Evolutionary conservation across 2,888 invertebrate species (phyloP).

Genomic region (Pandemis corylana): DNA sequence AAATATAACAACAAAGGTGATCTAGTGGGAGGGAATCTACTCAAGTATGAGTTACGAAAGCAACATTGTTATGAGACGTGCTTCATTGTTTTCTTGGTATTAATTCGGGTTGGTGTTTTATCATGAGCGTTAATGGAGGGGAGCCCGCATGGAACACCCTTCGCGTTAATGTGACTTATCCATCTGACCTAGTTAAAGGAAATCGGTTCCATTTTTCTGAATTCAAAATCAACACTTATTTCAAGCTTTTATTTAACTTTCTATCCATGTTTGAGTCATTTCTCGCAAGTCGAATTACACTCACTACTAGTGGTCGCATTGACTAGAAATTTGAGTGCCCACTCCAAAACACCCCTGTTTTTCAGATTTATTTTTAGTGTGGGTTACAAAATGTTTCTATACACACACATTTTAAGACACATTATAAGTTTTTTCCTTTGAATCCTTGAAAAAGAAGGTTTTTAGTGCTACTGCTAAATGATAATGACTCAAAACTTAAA

Average conservation of each 20-base stretch:
- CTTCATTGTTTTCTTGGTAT: slow-evolving; percentile 37
- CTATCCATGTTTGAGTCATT: no score
- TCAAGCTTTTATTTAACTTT: no score
- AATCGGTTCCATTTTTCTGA: background rate
- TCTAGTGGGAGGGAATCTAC: slow-evolving; percentile 28
- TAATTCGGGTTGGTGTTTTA: slow-evolving; percentile 37
- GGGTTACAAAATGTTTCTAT: no score
- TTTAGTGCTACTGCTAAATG: no score
- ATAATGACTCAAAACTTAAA: background rate
- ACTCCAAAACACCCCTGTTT: no score
- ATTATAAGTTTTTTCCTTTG: no score
- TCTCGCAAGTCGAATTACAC: no score
- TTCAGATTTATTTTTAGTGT: no score
- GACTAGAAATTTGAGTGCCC: no score
- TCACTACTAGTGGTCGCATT: no score
- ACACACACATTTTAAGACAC: no score
- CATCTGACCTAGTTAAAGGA: background rate
- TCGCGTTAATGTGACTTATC: background rate
- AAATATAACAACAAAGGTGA: slow-evolving; percentile 36
- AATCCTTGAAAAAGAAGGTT: no score
- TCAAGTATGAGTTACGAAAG: slow-evolving; percentile 29
- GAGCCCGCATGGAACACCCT: slow-evolving; percentile 5
- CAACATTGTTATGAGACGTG: slow-evolving; percentile 33
- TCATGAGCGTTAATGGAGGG: slow-evolving; percentile 27
- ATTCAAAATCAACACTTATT: background rate